phyloP scores from a whole-genome alignment of 2,113 vertebrate species.

The Dascyllus trimaculatus region DNA sequence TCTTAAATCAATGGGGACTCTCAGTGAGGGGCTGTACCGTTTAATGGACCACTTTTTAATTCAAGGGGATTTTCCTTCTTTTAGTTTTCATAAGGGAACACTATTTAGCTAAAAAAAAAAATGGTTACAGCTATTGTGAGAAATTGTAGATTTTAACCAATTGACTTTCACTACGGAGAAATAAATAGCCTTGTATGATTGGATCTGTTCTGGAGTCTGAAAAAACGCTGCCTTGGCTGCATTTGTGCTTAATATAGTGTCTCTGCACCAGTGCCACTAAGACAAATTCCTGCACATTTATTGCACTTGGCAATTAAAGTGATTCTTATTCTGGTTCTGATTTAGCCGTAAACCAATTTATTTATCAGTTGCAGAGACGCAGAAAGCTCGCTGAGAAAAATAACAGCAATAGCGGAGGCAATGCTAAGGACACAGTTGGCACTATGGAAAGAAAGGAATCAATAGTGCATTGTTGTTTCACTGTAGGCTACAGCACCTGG shows the following conservation, averaged over 20 bases:
- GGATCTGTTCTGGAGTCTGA: conserved; percentile 34
- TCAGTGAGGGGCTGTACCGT: conserved; percentile 62
- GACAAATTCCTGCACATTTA: conserved; percentile 53
- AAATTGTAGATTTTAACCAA: conserved; percentile 47
- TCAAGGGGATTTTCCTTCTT: conserved; percentile 58
- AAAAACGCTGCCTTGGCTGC: conserved; percentile 17
- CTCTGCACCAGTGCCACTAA: conserved; percentile 39
- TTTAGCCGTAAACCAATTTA: conserved; percentile 43
- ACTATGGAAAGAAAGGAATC: conserved; percentile 64
- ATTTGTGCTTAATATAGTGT: conserved; percentile 50
- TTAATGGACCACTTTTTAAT: conserved; percentile 76
- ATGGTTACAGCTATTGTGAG: conserved; percentile 34
- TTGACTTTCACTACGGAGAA: conserved; percentile 33
- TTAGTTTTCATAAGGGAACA: conserved; percentile 61
- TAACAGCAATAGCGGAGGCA: conserved; percentile 32
- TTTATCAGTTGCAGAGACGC: conserved; percentile 38
- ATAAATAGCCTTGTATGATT: conserved; percentile 53
- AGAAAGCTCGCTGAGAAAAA: conserved; percentile 29
- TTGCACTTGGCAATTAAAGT: conserved; percentile 57
- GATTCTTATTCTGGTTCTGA: conserved; percentile 48
- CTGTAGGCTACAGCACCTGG: conserved; percentile 70
- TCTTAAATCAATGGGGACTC: conserved; percentile 76
- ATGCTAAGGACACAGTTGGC: conserved; percentile 53
- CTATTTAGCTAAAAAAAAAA: conserved; percentile 52
- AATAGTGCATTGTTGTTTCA: conserved; percentile 69